Evolutionary conservation across 2,113 vertebrate species (phyloP), one percentile per base, ranked within the genome.

Genomic region (Cathartes aura): DNA sequence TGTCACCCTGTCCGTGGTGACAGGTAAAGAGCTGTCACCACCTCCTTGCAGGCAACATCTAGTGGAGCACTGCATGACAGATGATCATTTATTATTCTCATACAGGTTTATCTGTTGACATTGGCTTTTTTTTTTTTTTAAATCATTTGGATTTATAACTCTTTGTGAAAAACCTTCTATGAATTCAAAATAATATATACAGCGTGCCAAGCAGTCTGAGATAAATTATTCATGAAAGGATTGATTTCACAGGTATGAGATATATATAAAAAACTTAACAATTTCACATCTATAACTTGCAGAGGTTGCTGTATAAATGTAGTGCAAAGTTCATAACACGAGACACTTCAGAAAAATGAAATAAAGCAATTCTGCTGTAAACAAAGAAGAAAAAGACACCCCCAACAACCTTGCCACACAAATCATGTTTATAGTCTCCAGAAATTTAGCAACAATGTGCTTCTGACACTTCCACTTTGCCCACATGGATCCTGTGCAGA

Each of bases 191-290:
- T 29, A 21, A 81, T 26, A 43, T 11, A 42, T 29, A 27, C 1
- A 3, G 73, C 52, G 53, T 43, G 82, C 27, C 82, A 92, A 85
- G 86, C 62, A 92, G 91, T 59, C 75, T 17, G 29, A 32, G 75
- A 87, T 93, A 74, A 88, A 95, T 95, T 87, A 96, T 96, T 95
- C 72, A 89, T 87, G 80, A 67, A 15, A 68, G 60, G 72, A 24
- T 36, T 71, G 82, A 81, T 87, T 95, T 95, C 55, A 36, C 72
- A 96, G 94, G 94, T 89, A 64, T 23, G 79, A 82, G 3, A 40
- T 19, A 26, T 3, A 26, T 6, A 47, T 32, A 53, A 20, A 47
- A 22, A 42, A 14, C 13, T 7, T 6, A 26, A 72, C 55, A 66
- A 34, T 78, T 52, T 29, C 42, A 45, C 43, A 20, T 29, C 15